phyloP scores from a whole-genome alignment of 1,140 invertebrate genomes.

The Drosophila azteca region DNA sequence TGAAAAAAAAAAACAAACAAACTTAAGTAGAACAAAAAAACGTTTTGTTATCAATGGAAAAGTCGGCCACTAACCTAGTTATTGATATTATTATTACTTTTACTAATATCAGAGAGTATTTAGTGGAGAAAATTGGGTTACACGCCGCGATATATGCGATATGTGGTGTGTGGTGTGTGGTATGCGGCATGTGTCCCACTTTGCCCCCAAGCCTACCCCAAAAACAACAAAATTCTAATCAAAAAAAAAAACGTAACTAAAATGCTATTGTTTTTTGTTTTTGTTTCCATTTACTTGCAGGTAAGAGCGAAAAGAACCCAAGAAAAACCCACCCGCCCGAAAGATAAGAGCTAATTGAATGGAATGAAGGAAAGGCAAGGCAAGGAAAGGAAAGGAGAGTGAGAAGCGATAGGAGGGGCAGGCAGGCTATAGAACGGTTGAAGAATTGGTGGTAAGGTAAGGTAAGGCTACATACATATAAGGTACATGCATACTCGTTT shows the following conservation, averaged over 20 bases:
- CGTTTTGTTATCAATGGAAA: neutral
- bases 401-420: too few species aligned
- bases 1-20: too few species aligned
- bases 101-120: too few species aligned
- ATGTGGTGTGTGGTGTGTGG: too few species aligned
- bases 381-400: too few species aligned
- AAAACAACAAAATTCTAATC: constrained; percentile 14
- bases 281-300: constrained; percentile 38
- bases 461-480: too few species aligned
- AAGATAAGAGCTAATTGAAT: constrained; percentile 45
- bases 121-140: too few species aligned
- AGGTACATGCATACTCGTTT: too few species aligned
- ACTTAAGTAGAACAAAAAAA: too few species aligned
- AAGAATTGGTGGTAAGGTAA: constrained; percentile 6
- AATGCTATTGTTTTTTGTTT: constrained; percentile 1
- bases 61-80: constrained; percentile 9
- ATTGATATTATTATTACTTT: too few species aligned
- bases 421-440: neutral
- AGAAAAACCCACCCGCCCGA: neutral
- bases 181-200: constrained; percentile 6
- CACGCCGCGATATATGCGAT: too few species aligned
- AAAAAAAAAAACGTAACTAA: constrained; percentile 7
- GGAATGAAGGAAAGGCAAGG: constrained; percentile 9
- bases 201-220: constrained; percentile 29
- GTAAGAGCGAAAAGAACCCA: constrained; percentile 10